These are phyloP conservation scores for Centroberyx gerrardi DNA, from an alignment of 2,797 vertebrate genomes.

Conservation along the genomic window DNA sequence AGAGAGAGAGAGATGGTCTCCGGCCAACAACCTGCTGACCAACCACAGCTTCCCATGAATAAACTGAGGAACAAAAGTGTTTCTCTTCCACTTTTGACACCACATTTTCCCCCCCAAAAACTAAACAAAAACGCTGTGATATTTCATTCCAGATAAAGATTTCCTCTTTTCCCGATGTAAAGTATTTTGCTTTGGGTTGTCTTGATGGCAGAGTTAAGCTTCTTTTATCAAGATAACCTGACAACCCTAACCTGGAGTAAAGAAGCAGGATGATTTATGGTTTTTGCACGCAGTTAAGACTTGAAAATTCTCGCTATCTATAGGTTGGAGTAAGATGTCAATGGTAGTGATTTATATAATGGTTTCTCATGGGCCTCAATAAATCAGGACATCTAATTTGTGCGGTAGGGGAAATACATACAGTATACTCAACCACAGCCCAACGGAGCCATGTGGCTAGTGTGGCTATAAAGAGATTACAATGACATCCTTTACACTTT, in stretches of 20 bases:
- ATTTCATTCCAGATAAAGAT: not conserved
- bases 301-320: slow-evolving; percentile 54
- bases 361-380: slow-evolving; percentile 59
- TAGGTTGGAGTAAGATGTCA: slow-evolving; percentile 66
- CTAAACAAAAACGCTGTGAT: not conserved
- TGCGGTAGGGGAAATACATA: slow-evolving; percentile 71
- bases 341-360: slow-evolving; percentile 71
- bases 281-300: slow-evolving; percentile 56
- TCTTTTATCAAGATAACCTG: slow-evolving; percentile 42
- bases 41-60: too few species aligned
- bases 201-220: slow-evolving; percentile 7
- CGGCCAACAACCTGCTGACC: not conserved
- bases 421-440: slow-evolving; percentile 63
- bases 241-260: slow-evolving; percentile 10
- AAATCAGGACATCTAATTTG: slow-evolving; percentile 85
- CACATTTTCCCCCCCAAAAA: not conserved
- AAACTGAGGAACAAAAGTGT: not conserved
- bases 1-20: not conserved
- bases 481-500: slow-evolving; percentile 74
- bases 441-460: slow-evolving; percentile 63
- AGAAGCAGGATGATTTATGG: slow-evolving; percentile 58
- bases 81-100: not conserved
- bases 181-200: slow-evolving; percentile 25
- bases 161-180: not conserved
- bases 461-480: slow-evolving; percentile 73